phyloP scores from a whole-genome alignment of 2,888 invertebrate species.

The Cataglyphis livida region DNA sequence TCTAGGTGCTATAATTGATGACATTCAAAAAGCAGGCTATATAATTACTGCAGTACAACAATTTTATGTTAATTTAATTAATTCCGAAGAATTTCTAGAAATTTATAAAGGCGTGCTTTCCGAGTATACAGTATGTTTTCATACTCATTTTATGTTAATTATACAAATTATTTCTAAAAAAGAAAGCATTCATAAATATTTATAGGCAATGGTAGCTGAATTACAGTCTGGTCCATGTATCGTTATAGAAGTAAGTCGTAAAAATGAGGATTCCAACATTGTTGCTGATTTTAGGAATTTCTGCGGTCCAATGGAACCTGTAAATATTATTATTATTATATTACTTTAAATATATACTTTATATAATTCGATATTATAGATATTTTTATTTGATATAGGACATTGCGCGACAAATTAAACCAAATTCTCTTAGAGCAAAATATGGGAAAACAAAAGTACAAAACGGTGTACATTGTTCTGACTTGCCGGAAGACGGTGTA shows the following conservation, averaged over 20 bases:
- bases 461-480: slow-evolving; percentile 97
- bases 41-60: slow-evolving; percentile 93
- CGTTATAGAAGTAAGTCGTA: slow-evolving; percentile 93
- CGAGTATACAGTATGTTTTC: slow-evolving; percentile 89
- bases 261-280: slow-evolving; percentile 87
- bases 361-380: too few species aligned
- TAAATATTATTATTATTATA: slow-evolving; percentile 84
- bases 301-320: slow-evolving; percentile 96
- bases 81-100: slow-evolving; percentile 96
- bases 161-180: neutral
- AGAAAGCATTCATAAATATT: neutral
- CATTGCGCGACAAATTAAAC: slow-evolving; percentile 93
- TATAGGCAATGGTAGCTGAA: slow-evolving; percentile 93
- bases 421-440: slow-evolving; percentile 93
- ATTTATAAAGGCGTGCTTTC: slow-evolving; percentile 96
- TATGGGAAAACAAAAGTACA: slow-evolving; percentile 93
- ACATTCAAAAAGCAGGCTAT: slow-evolving; percentile 92
- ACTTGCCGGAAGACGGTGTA: slow-evolving; percentile 94
- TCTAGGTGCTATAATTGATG: slow-evolving; percentile 90
- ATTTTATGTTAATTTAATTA: slow-evolving; percentile 92
- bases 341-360: slow-evolving; percentile 21
- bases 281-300: slow-evolving; percentile 92
- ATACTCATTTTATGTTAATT: neutral
- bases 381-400: slow-evolving; percentile 87
- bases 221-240: slow-evolving; percentile 94